Base-by-base conservation (phyloP, 2,888 invertebrate species). In the Acrobasis repandana region DNA sequence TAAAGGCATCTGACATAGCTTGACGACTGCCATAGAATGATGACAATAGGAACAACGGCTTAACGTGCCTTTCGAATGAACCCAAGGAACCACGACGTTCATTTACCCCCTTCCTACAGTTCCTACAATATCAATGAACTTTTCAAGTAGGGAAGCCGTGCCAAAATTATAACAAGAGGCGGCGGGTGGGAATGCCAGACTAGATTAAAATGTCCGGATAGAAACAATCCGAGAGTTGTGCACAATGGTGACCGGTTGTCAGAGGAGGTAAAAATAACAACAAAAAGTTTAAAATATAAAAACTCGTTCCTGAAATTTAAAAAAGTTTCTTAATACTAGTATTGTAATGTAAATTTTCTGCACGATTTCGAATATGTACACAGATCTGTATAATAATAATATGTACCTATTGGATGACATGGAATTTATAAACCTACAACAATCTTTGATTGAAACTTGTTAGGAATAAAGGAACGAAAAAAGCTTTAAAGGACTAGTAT, bases 121-220 rank as follows among this genome's bases (percentile, higher is more conserved):
- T 43, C 43, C 43, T 14, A 43, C 43, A 34, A 34, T 18, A 54
- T 43, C 38, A 54, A 54, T 54, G 54, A 54, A 54, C 54, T 43
- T 38, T 54, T 38, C 54, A 20, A 18, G 38, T 38, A 20, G 11
- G 18, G 52, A 54, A 14, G 8, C 38, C 14, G 10, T 54, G 54
- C 52, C 52, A 52, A 52, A 52, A 52, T 52, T 36, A 43, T 43
- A 43, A 43, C 43, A n/a, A 43, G 14, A 43, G 14, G 14, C n/a
- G 43, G 10, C 43, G 11, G n/a, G n/a, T n/a, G n/a, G 43, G 43
- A 43, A 43, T 43, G 14, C 43, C 2, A 28, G 28, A 28, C 28
- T 28, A 43, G 43, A 11, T 43, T 43, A 14, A n/a, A 14, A 43
- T 43, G 43, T 43, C 43, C 43, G 10, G 43, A 28, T 50, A 34